Percentiles rank a stretch among this genome's conserved stretches.
These are phyloP conservation scores for Philhelius pedissequus DNA, from an alignment of 2,888 invertebrate genomes.

Conservation along the genomic window DNA sequence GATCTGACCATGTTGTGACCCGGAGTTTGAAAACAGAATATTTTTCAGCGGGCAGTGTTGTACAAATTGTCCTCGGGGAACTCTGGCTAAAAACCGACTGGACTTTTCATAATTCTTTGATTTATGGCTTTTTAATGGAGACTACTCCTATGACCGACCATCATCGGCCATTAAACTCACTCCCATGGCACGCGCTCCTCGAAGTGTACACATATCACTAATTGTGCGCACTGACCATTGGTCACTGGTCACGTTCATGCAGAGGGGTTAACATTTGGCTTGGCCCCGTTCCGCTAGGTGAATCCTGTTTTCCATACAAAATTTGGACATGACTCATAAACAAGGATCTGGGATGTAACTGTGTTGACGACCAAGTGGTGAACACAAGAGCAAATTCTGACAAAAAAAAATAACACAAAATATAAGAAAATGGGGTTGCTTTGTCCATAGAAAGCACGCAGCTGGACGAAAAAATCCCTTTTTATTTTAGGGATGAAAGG, in stretches of 20 bases:
- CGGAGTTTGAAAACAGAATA: slow-evolving; percentile 70
- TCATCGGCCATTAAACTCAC: slow-evolving; percentile 56
- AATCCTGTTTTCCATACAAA: slow-evolving; percentile 39
- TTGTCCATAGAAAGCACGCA: slow-evolving; percentile 25
- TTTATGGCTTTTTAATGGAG: slow-evolving; percentile 66
- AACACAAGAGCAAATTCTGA: neutral
- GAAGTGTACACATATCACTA: slow-evolving; percentile 39
- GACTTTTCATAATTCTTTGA: slow-evolving; percentile 60
- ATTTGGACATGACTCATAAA: slow-evolving; percentile 49
- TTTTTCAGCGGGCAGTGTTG: slow-evolving; percentile 49
- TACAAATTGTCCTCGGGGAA: slow-evolving; percentile 38
- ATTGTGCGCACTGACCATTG: slow-evolving; percentile 74
- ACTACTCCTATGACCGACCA: slow-evolving; percentile 31
- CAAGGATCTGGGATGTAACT: slow-evolving; percentile 62
- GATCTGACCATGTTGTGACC: slow-evolving; percentile 75
- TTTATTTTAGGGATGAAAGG: slow-evolving; percentile 59
- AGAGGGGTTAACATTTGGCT: slow-evolving; percentile 54
- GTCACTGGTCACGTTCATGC: slow-evolving; percentile 72
- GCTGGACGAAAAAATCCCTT: slow-evolving; percentile 11
- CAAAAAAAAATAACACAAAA: neutral
- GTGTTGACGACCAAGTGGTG: slow-evolving; percentile 64
- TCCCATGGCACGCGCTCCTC: slow-evolving; percentile 36
- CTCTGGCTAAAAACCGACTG: too few relatives aligned
- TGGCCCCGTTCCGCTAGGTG: slow-evolving; percentile 51
- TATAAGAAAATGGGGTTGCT: slow-evolving; percentile 14